Evolutionary conservation across 2,888 invertebrate species (phyloP), one percentile per base, ranked within the genome.

Genomic region (Folsomia manolachei): DNA sequence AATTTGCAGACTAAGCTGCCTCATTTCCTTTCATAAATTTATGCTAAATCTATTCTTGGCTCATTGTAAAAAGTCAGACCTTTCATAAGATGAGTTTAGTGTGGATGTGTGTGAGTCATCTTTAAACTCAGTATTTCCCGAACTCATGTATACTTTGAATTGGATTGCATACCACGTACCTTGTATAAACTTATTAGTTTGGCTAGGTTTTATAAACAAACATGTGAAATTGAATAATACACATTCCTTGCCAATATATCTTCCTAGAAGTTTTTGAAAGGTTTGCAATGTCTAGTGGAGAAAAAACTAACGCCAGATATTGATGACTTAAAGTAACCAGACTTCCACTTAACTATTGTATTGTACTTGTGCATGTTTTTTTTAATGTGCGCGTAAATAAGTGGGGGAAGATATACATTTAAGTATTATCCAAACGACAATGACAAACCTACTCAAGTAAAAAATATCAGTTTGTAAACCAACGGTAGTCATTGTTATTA

Each of bases 361-460:
- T n/a, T 39, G 39, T 39, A 39, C 39, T 9, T 9, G 39, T 39
- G 39, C 14, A 39, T 9, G 39, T 39, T 39, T 39, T 14, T 39
- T 39, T 39, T 9, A 39, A 4, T 39, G 39, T 39, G 39, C 14
- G 39, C 39, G 39, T 39, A 39, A 39, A 14, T 39, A 39, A 39
- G 39, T 39, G 39, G 39, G 14, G 39, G 39, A 39, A 39, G 39
- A 14, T 39, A 56, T 19, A 56, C 21, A 56, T 7, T 56, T 19
- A n/a, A n/a, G n/a, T n/a, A 56, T 56, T 21, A 56, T 56, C 56
- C 56, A 56, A 56, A 56, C n/a, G 56, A 56, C 19, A 56, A 21
- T 56, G 56, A 56, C 56, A 56, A 18, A 56, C n/a, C 56, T 56
- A 56, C 56, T 56, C 7, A 56, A 56, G 56, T 56, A 56, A 14